phyloP scores from a whole-genome alignment of 2,113 vertebrate species.

The Aix galericulata region DNA sequence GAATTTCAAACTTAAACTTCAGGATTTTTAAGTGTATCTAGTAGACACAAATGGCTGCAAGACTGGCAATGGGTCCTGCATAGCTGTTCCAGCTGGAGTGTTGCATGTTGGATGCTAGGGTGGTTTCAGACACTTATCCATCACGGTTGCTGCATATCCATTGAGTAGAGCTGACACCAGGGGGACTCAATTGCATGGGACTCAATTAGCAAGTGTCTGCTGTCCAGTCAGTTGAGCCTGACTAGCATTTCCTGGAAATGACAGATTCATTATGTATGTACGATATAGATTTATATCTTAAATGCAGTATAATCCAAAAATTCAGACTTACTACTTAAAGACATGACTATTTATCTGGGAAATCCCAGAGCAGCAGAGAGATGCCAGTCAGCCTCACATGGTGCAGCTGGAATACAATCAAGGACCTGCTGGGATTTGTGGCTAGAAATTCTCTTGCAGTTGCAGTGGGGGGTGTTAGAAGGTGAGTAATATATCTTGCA shows the following conservation, averaged over 20 bases:
- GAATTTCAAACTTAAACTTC: not conserved
- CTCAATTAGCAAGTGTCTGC: not conserved
- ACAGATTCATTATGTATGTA: not conserved
- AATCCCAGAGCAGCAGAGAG: not conserved
- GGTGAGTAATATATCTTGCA: not conserved
- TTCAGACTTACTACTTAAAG: not conserved
- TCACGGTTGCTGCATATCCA: not conserved
- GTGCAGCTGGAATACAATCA: not conserved
- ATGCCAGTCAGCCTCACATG: not conserved
- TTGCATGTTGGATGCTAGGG: not conserved
- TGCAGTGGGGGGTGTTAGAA: not conserved
- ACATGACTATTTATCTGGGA: not conserved
- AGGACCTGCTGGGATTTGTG: not conserved
- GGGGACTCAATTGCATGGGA: not conserved
- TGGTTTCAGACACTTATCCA: not conserved
- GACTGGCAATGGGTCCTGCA: not conserved
- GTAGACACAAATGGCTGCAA: not conserved
- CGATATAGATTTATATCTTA: not conserved
- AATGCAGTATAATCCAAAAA: not conserved
- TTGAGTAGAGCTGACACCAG: fast-evolving
- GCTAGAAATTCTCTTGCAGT: not conserved
- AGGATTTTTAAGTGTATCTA: not conserved
- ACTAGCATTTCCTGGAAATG: not conserved
- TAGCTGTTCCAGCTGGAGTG: not conserved
- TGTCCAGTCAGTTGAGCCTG: not conserved